These are phyloP conservation scores for Theristicus caerulescens DNA, from an alignment of 2,113 vertebrate genomes.

Conservation along the genomic window DNA sequence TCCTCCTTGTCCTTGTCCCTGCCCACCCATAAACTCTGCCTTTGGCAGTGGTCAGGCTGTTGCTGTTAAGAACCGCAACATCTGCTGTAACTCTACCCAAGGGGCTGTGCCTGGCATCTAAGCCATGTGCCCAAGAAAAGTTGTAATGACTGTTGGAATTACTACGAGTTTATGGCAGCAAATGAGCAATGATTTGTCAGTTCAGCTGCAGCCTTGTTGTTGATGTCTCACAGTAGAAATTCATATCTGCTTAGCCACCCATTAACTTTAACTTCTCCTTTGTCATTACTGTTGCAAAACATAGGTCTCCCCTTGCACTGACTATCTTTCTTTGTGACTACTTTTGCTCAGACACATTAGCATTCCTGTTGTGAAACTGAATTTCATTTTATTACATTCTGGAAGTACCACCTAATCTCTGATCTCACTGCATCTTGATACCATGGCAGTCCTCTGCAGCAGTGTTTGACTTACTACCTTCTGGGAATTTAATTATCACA, in stretches of 20 bases:
- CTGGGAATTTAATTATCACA: not conserved
- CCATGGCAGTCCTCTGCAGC: not conserved
- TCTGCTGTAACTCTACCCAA: not conserved
- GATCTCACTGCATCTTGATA: not conserved
- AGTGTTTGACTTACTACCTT: not conserved
- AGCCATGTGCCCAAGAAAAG: not conserved
- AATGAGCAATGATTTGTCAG: not conserved
- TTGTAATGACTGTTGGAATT: not conserved
- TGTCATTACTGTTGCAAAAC: not conserved
- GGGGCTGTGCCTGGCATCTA: not conserved
- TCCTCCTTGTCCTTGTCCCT: not conserved
- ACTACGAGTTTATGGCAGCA: not conserved
- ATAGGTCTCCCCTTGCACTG: not conserved
- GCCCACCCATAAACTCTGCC: not conserved
- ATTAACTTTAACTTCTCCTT: not conserved
- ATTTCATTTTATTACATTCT: constrained; percentile 4
- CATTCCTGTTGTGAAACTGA: not conserved
- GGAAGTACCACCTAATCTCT: not conserved
- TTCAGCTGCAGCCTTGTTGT: not conserved
- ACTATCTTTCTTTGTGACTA: not conserved
- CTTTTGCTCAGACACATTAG: not conserved
- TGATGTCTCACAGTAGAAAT: not conserved
- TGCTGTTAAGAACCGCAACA: not conserved
- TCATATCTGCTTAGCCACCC: not conserved
- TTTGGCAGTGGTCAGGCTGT: not conserved